Evolutionary conservation across 2,113 vertebrate species (phyloP).

Genomic region (Micronycteris hirsuta): DNA sequence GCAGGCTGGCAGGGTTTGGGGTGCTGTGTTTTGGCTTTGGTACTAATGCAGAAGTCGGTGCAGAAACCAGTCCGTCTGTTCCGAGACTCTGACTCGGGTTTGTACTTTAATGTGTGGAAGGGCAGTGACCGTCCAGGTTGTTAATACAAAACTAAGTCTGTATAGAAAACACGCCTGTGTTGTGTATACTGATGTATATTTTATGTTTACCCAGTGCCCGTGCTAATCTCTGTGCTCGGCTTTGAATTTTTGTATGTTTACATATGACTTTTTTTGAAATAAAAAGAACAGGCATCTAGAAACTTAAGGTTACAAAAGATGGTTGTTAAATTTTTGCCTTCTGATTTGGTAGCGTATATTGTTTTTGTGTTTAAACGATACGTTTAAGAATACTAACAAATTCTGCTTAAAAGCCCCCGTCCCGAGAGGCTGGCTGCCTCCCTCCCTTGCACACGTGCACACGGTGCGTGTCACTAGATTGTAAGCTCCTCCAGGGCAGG

Average conservation of each 20-base stretch:
- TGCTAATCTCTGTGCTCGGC: slow-evolving; percentile 38
- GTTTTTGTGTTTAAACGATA: background rate
- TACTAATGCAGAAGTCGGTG: background rate
- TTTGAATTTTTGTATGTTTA: slow-evolving; percentile 28
- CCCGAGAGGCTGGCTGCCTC: background rate
- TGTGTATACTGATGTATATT: background rate
- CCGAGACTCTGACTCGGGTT: background rate
- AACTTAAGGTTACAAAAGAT: background rate
- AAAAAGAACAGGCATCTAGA: slow-evolving; percentile 36
- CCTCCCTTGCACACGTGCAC: background rate
- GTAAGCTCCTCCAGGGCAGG: slow-evolving; percentile 17
- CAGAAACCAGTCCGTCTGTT: background rate
- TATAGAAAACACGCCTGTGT: background rate
- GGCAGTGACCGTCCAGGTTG: background rate
- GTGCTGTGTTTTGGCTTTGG: background rate
- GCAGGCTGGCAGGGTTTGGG: background rate
- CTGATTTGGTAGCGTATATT: background rate
- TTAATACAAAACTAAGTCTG: background rate
- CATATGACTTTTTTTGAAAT: slow-evolving; percentile 45
- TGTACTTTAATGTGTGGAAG: background rate
- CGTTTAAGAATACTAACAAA: background rate
- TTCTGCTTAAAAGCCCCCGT: background rate
- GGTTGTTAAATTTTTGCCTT: background rate
- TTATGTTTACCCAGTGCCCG: background rate
- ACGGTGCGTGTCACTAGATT: background rate